Evolutionary conservation across 2,113 vertebrate species (phyloP), one percentile per base, ranked within the genome.

Genomic region (Trachemys scripta): DNA sequence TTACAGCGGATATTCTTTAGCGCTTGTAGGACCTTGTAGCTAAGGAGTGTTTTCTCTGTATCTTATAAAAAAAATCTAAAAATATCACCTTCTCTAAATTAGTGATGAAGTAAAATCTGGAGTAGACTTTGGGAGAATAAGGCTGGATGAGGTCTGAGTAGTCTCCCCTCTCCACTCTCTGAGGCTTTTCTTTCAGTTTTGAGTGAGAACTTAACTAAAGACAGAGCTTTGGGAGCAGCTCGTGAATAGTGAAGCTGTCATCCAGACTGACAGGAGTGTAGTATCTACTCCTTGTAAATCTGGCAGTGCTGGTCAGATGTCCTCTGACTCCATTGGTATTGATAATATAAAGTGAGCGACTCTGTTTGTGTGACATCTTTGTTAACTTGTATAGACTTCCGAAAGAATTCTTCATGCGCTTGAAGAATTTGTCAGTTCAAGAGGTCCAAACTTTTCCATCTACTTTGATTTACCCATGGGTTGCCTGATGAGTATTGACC

Each of bases 311-410:
- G 81, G 65, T 95, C 93, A 82, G 94, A 13, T 72, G 88, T 82
- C 85, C 86, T 90, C 92, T 78, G 87, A 69, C 85, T 85, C 90
- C 82, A 81, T 47, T 89, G 82, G 75, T 89, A 96, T 89, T 93
- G 78, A 92, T 91, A 87, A 78, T 95, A 87, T 88, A 59, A 90
- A 94, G 29, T 90, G 94, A 96, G 22, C 85, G 92, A 80, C 79
- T 82, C 25, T 20, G 31, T 82, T n/a, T 49, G 88, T 82, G 27
- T 65, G 79, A 82, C 85, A 59, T 85, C 82, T 95, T 50, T 93
- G 88, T 92, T 92, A 85, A 82, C 0, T 0, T 95, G 87, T 54
- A 6, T 82, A 72, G 92, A 90, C 84, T 95, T 92, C 72, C 0
- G 2, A 27, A 94, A 90, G 54, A 57, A 84, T 93, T 97, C 83